phyloP scores from a whole-genome alignment of 1,140 invertebrate genomes.

The Kradibia gibbosae region DNA sequence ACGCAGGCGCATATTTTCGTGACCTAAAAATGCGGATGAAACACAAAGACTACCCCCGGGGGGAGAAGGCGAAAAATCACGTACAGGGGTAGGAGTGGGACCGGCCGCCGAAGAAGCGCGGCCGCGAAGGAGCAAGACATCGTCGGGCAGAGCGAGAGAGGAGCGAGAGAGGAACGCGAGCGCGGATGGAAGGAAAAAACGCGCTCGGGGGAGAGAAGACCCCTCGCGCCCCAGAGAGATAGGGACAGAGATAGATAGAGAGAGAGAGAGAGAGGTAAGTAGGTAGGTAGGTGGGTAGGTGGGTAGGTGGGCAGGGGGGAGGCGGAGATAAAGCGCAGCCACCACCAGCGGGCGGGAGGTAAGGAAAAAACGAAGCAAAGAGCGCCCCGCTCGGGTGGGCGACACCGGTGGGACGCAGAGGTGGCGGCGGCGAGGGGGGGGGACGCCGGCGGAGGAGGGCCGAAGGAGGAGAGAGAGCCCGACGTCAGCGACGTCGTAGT shows the following conservation, averaged over 20 bases:
- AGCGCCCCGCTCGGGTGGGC: background rate
- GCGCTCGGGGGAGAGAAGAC: background rate
- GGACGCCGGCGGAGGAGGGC: slow-evolving; percentile 47
- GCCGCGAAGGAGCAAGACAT: background rate
- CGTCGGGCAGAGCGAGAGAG: slow-evolving; percentile 46
- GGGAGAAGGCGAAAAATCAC: slow-evolving; percentile 45
- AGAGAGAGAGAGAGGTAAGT: background rate
- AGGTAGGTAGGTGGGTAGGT: background rate
- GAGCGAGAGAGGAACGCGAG: background rate
- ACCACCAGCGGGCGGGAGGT: slow-evolving; percentile 40
- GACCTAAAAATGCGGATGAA: slow-evolving; percentile 36
- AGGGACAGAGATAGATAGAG: background rate
- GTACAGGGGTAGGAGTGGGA: slow-evolving; percentile 12
- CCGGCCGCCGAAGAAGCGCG: background rate
- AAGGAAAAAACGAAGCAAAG: slow-evolving; percentile 51
- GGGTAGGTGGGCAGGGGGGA: background rate
- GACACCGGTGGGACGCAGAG: background rate
- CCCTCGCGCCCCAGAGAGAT: too few species aligned
- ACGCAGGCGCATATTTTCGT: background rate
- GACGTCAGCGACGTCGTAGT: background rate
- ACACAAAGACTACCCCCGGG: background rate
- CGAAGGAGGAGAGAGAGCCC: background rate
- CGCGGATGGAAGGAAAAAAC: background rate
- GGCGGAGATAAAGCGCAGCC: too few species aligned
- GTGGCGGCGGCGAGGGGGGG: background rate